Evolutionary conservation across 2,113 vertebrate species (phyloP), one percentile per base, ranked within the genome.

Genomic region (Gymnobelideus leadbeateri): DNA sequence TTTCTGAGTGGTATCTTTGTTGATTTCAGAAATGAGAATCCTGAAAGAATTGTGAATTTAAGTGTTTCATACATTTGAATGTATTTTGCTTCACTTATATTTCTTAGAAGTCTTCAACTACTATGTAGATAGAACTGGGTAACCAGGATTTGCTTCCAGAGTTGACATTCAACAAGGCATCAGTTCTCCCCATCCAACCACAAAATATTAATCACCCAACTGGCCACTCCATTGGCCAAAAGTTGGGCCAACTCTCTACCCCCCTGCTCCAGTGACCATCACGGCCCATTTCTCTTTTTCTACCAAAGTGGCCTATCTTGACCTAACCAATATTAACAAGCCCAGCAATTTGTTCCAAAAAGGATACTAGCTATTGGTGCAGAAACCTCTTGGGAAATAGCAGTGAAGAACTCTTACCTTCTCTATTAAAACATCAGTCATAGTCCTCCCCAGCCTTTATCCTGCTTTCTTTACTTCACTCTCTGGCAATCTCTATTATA

Each of bases 11-110:
- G 57, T 91, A 97, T 98, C 61, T 98, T 93, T 97, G 95, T 93
- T 98, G 94, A 10, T 96, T 98, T 98, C 94, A 93, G 94, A 98
- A 98, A 98, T 96, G 98, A 98, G 89, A 57, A 97, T 96, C 96
- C 91, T 97, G 95, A 97, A 98, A 91, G 92, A 98, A 97, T 97
- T 77, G 37, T 77, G 37, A 77, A 77, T 77, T 77, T 77, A n/a
- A n/a, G 37, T 16, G 37, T 77, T n/a, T 7, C 12, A 21, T 77
- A 19, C 68, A 77, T 77, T 77, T 77, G 16, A 77, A 77, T n/a
- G 37, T 77, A 77, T 7, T 77, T 16, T 77, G 37, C 5, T 0
- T 31, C 55, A 61, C 37, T 37, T 37, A 68, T 14, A n/a, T 4
- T 77, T 77, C 37, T 77, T 77, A 77, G 68, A n/a, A 77, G 25